Percentiles rank a stretch among this genome's conserved stretches.
phyloP scores from a whole-genome alignment of 2,113 vertebrate genomes.

The Corapipo altera region DNA sequence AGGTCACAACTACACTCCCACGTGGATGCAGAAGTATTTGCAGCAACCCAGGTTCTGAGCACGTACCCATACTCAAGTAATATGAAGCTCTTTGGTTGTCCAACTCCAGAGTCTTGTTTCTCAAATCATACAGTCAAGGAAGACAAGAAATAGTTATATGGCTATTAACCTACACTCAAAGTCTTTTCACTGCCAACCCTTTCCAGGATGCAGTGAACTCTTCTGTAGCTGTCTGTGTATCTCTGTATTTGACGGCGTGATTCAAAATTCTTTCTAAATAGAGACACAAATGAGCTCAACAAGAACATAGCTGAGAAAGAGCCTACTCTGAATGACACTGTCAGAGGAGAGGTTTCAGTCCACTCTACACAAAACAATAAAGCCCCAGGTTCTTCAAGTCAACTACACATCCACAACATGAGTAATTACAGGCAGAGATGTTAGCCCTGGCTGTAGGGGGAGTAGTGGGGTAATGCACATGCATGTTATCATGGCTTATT shows the following conservation, averaged over 20 bases:
- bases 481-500: rapidly evolving
- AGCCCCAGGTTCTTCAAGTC: neutral
- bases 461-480: rapidly evolving
- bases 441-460: neutral
- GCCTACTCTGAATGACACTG: neutral
- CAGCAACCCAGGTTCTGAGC: neutral
- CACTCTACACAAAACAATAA: neutral
- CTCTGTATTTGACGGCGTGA: neutral
- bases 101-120: neutral
- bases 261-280: neutral
- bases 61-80: neutral
- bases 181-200: neutral
- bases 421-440: neutral
- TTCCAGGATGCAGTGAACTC: neutral
- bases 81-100: neutral
- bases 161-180: neutral
- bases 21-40: rapidly evolving
- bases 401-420: neutral
- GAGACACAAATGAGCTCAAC: neutral
- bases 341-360: neutral
- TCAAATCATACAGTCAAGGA: neutral
- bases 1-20: neutral
- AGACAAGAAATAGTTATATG: neutral
- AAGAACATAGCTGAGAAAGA: neutral
- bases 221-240: neutral